Evolutionary conservation across 2,888 invertebrate species (phyloP).

Genomic region (Tenthredo mesomela): DNA sequence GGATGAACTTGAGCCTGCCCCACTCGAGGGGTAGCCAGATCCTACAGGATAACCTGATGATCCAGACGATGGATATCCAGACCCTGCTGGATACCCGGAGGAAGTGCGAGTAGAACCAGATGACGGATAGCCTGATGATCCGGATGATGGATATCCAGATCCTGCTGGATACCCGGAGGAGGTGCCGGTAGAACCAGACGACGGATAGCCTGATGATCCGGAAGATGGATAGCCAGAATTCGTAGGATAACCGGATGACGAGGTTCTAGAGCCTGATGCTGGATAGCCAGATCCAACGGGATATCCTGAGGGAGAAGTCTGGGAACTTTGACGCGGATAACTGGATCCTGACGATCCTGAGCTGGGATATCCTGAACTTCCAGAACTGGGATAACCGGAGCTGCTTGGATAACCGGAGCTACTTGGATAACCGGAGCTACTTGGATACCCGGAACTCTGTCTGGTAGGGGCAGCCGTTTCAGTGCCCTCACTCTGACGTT

Average conservation of each 20-base stretch:
- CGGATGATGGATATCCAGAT: slow-evolving; percentile 48
- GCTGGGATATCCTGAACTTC: slow-evolving; percentile 53
- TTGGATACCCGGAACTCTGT: slow-evolving; percentile 53
- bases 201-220: slow-evolving; percentile 48
- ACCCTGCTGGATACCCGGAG: background rate
- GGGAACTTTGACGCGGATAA: background rate
- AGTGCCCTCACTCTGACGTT: slow-evolving; percentile 60
- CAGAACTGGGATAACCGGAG: slow-evolving; percentile 54
- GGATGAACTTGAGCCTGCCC: slow-evolving; percentile 33
- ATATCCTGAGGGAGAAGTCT: slow-evolving; percentile 51
- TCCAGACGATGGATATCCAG: background rate
- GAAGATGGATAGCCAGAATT: slow-evolving; percentile 47
- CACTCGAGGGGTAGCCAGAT: slow-evolving; percentile 37
- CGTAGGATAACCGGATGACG: slow-evolving; percentile 35
- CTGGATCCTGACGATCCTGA: slow-evolving; percentile 53
- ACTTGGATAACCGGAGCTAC: slow-evolving; percentile 54
- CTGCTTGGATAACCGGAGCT: slow-evolving; percentile 55
- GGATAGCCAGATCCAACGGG: slow-evolving; percentile 50
- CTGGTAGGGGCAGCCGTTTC: slow-evolving; percentile 28
- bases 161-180: slow-evolving; percentile 46
- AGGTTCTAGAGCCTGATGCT: slow-evolving; percentile 53
- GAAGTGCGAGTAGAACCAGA: slow-evolving; percentile 13
- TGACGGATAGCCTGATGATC: slow-evolving; percentile 55
- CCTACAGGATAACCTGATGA: slow-evolving; percentile 56
- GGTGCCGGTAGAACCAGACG: slow-evolving; percentile 51